These are phyloP conservation scores for Horisme vitalbata DNA, from an alignment of 2,888 invertebrate species.

Conservation along the genomic window DNA sequence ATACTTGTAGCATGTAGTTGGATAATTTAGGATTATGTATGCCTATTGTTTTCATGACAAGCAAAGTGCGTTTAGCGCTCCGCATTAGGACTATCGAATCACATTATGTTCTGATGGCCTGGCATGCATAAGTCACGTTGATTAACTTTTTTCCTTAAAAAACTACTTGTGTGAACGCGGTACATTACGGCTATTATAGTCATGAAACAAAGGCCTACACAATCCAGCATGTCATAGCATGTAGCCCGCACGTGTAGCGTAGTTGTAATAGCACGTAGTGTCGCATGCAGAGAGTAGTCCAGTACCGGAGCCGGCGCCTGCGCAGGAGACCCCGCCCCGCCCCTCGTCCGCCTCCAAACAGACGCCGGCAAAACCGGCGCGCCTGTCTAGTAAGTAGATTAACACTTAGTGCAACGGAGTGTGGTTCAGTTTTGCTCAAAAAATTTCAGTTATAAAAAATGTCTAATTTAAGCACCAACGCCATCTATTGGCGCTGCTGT, in stretches of 20 bases:
- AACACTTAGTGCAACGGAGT: conserved; percentile 31
- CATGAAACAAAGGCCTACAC: conserved; percentile 31
- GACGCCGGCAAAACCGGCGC: conserved; percentile 75
- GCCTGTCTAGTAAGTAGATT: conserved; percentile 73
- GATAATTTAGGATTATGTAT: conserved; percentile 32
- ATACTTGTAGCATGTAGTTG: conserved; percentile 44
- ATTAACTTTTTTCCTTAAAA: too few species aligned
- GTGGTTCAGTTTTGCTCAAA: conserved; percentile 41
- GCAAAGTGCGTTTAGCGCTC: too few species aligned
- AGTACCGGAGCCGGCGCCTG: conserved; percentile 36
- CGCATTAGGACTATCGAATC: too few species aligned
- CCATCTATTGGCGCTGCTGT: too few species aligned
- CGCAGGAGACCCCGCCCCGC: conserved; percentile 31
- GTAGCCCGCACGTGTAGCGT: conserved; percentile 57
- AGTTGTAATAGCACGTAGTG: conserved; percentile 77
- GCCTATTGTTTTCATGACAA: conserved; percentile 27
- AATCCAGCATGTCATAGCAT: conserved; percentile 47
- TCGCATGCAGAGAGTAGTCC: conserved; percentile 68
- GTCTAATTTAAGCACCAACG: too few species aligned
- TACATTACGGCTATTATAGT: neutral
- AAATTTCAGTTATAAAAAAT: too few species aligned
- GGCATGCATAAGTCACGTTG: too few species aligned
- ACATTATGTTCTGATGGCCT: too few species aligned
- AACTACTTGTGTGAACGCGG: too few species aligned
- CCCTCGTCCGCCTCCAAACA: conserved; percentile 59